Base-by-base conservation (phyloP, 2,888 invertebrate species). In the Dasysyrphus tricinctus region DNA sequence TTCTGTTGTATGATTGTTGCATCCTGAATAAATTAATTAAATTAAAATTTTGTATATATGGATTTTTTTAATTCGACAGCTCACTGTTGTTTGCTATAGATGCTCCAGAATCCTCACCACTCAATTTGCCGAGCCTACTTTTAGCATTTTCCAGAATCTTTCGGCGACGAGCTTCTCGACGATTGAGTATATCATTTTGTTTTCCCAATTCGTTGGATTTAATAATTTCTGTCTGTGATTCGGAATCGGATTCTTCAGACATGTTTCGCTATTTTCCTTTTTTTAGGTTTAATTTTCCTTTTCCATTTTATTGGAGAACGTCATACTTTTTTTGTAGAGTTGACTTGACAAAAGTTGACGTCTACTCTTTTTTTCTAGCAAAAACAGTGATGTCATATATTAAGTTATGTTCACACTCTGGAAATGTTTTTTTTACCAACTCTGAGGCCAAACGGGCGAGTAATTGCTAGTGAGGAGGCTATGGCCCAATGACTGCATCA, bases 61-160 rank as follows among this genome's bases (percentile, higher is more conserved):
- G 29, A 14, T 14, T 37, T 39, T 6, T 32, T n/a, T n/a, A 29
- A 54, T 3, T 32, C 6, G 7, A 16, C 6, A 24, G 74, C 85
- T 16, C 11, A 85, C 85, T 78, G 29, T 77, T 73, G 16, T 72
- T 77, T 34, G 44, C 44, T 11, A 63, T 9, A 19, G 76, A 76
- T 32, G 24, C 11, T 29, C 44, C 69, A 34, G 42, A 47, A 4
- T 80, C 80, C 2, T 76, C 14, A 7, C 81, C 78, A 72, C 81
- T 79, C 11, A 86, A 19, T 72, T 75, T 81, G n/a, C 67, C 81
- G 0, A 86, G 86, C 24, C 86, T 81, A 42, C 72, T 67, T 49
- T 81, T 78, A 2, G 86, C 81, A 47, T 86, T 86, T 14, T 86
- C 78, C 16, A 86, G 44, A 24, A 86, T 86, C 39, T 63, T 79